A percentile compares a stretch with the other conserved stretches of the same genome.
Conservation (phyloP, 2,113 vertebrate genomes). For the Callaeas wilsoni region DNA sequence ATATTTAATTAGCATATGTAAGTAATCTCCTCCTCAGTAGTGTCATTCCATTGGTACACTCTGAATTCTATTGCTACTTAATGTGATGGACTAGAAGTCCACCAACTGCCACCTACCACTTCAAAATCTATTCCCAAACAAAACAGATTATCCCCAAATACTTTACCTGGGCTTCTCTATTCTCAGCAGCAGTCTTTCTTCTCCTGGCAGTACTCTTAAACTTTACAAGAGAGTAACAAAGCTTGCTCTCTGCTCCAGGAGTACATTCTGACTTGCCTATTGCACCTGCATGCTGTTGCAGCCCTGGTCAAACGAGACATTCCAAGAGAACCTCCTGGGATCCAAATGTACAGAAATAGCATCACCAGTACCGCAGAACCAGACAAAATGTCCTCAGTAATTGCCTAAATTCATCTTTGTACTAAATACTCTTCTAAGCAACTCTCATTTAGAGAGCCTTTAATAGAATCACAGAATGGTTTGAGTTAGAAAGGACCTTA, state of each 20-base stretch:
- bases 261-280: neutral
- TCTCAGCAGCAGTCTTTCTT: neutral
- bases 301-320: neutral
- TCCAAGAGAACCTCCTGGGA: neutral
- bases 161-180: neutral
- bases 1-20: neutral
- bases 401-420: neutral
- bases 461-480: neutral
- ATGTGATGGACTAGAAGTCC: accelerated
- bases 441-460: neutral
- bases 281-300: neutral
- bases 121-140: neutral
- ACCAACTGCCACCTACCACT: neutral
- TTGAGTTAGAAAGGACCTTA: neutral
- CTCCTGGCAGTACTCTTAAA: neutral
- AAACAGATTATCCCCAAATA: neutral
- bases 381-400: neutral
- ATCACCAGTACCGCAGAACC: neutral
- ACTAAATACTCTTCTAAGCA: neutral
- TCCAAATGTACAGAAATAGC: neutral
- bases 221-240: neutral
- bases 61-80: neutral
- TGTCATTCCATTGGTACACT: neutral
- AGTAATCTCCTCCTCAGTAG: neutral
- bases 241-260: neutral